phyloP scores from a whole-genome alignment of 53 echinoderm and acorn worm species.

The Apostichopus leukothele region DNA sequence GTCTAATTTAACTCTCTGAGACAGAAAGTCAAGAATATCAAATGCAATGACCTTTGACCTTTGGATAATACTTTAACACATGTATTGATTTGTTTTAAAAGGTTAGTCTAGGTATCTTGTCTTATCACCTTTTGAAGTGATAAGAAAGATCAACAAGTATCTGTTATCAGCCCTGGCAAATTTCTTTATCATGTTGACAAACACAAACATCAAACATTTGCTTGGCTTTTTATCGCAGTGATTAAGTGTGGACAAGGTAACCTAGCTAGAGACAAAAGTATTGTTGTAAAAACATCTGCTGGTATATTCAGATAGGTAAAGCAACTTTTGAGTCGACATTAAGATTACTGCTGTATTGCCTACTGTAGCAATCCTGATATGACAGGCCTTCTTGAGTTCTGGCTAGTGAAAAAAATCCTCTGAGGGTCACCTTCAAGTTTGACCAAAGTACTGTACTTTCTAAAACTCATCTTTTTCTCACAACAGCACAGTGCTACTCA shows the following conservation, averaged over 20 bases:
- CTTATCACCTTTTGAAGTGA: not conserved
- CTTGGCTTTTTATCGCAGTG: constrained; percentile 23
- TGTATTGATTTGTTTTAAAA: not conserved
- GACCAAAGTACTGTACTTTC: no score
- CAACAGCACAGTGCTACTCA: no score
- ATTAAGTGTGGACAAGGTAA: constrained; percentile 36
- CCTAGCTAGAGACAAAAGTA: constrained; percentile 22
- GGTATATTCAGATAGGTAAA: not conserved
- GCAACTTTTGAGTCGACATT: not conserved
- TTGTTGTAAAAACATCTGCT: not conserved
- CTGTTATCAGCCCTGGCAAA: constrained; percentile 10
- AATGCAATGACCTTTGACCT: constrained; percentile 22
- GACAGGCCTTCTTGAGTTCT: no score
- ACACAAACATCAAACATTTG: constrained; percentile 18
- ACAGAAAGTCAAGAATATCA: not conserved
- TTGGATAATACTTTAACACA: constrained; percentile 9
- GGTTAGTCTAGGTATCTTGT: constrained; percentile 11
- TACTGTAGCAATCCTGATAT: no score
- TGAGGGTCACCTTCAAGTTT: no score
- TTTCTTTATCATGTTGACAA: constrained; percentile 46
- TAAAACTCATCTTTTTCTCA: no score
- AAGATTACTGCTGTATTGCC: no score
- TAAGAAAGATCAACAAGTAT: constrained; percentile 22
- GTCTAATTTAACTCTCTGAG: no score
- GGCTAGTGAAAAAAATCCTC: no score